Base-by-base conservation (phyloP, 2,113 vertebrate species). In the Piliocolobus tephrosceles region DNA sequence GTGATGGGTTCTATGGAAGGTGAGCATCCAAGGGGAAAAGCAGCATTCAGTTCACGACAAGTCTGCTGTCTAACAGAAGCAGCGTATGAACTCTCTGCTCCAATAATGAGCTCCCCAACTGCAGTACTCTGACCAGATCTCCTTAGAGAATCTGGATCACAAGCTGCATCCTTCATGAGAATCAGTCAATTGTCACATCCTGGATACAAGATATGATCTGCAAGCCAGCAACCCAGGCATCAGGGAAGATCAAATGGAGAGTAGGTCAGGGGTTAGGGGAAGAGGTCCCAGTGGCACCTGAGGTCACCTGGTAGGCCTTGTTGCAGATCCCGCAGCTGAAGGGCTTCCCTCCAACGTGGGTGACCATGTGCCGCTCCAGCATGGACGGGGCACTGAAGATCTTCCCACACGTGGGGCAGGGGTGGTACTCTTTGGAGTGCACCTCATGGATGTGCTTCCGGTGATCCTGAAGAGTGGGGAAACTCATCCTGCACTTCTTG, bases 261-360 rank as follows among this genome's bases (percentile, higher is more conserved):
- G 40, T 0, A 38, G 72, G 40, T 8, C 22, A 27, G 40, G 32
- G 35, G 5, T 8, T 0, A 12, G 68, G 2, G 25, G 3, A 9
- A 50, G 17, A 4, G 86, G 9, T 35, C 50, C 64, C 10, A 3
- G 20, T 0, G 0, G 55, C n/a, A 3, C 6, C 16, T 2, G 40
- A 10, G 9, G 87, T 95, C 90, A 99, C 99, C 99, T 99, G 99
- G 95, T 99, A 99, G 9, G 99, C 99, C 95, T 99, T 99, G 98
- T 99, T 98, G 98, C 99, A 99, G 92, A 99, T 98, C n/a, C 99
- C 99, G 38, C 99, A 99, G 98, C 98, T 99, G 97, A 99, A 99
- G 20, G 99, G 99, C 85, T 99, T 99, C 88, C 98, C 98, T 20
- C 99, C 99, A 0, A 98, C 94, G 0, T 99, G 99, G 50, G 98